Conservation (phyloP, 2,888 invertebrate species). For the Ochlodes sylvanus region DNA sequence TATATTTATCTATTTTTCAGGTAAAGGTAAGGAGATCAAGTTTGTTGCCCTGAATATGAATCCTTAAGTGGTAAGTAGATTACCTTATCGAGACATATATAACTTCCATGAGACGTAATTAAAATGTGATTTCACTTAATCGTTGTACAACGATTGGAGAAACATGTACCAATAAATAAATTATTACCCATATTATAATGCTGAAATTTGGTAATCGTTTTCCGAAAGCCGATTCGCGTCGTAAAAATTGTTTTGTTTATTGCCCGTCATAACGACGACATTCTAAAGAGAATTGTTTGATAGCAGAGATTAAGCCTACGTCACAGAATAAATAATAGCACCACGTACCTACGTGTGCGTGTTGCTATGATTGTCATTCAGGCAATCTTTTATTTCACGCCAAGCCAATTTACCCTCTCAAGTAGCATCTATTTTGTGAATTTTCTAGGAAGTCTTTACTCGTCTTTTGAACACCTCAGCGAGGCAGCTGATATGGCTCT, state of each 20-base stretch:
- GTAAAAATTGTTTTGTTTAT: neutral
- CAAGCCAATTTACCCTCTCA: no score
- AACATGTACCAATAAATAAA: no score
- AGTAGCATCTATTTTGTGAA: no score
- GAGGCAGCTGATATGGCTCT: no score
- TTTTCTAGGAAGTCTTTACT: no score
- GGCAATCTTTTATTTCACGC: conserved; percentile 26
- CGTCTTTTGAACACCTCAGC: no score
- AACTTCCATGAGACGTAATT: neutral
- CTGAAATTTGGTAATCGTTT: no score
- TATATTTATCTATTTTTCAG: conserved; percentile 61
- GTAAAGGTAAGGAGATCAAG: conserved; percentile 71
- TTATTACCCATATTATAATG: no score
- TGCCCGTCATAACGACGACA: neutral
- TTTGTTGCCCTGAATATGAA: conserved; percentile 5
- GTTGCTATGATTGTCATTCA: conserved; percentile 16
- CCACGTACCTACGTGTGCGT: neutral
- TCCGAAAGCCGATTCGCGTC: neutral
- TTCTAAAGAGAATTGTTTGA: no score
- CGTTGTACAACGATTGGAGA: no score
- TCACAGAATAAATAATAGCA: neutral
- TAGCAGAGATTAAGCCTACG: neutral
- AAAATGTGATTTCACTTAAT: neutral
- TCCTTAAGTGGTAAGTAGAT: conserved; percentile 23
- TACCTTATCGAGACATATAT: neutral